A percentile compares a stretch with the other conserved stretches of the same genome.
These are phyloP conservation scores for Ciconia boyciana DNA, from an alignment of 2,113 vertebrate species.

Conservation along the genomic window DNA sequence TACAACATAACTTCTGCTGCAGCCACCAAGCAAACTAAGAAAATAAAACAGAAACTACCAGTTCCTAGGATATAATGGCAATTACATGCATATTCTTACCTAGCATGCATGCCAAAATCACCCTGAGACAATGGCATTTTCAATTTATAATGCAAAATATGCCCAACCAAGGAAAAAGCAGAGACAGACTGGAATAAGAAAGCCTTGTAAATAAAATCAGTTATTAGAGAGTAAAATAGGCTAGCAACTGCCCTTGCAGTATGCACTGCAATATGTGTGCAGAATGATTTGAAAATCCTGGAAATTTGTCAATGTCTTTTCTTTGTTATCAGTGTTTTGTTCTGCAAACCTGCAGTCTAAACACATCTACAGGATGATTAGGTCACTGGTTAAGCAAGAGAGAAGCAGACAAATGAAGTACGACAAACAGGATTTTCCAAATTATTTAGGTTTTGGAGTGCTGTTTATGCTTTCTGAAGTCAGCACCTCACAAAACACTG, in stretches of 20 bases:
- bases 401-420: background rate
- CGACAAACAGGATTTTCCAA: background rate
- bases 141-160: background rate
- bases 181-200: background rate
- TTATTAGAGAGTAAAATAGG: background rate
- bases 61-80: background rate
- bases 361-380: background rate
- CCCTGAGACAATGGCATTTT: background rate
- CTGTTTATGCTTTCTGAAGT: background rate
- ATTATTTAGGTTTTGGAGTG: background rate
- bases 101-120: background rate
- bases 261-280: background rate
- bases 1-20: conserved; percentile 53
- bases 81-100: background rate
- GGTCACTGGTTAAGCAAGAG: background rate
- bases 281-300: background rate
- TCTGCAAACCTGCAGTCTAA: background rate
- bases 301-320: background rate
- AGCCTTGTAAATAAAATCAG: background rate
- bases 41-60: background rate
- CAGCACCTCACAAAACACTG: background rate
- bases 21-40: background rate
- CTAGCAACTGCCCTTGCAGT: background rate
- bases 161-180: background rate
- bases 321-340: background rate